Percentiles rank a stretch among this genome's conserved stretches.
Conservation (phyloP, 2,797 vertebrate genomes). For the Enteromius anoplus region DNA sequence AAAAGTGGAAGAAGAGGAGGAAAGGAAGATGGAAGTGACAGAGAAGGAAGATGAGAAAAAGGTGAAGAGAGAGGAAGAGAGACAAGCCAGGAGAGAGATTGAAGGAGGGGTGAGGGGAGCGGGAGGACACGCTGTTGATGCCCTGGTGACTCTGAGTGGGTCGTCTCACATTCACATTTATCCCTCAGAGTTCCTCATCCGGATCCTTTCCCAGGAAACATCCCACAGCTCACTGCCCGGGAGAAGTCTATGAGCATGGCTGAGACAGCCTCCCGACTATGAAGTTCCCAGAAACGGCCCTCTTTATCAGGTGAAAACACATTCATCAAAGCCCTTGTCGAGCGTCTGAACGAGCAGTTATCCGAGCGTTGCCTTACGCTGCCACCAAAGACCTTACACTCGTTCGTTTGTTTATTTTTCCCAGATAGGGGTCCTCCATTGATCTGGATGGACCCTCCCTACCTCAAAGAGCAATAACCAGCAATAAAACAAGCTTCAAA, state of each 20-base stretch:
- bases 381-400: slow-evolving; percentile 57
- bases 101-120: slow-evolving; percentile 37
- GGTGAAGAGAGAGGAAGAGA: slow-evolving; percentile 49
- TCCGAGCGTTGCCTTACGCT: slow-evolving; percentile 12
- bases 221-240: slow-evolving; percentile 40
- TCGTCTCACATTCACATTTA: slow-evolving; percentile 53
- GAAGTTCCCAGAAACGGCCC: slow-evolving; percentile 36
- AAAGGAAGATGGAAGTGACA: slow-evolving; percentile 45
- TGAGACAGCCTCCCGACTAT: slow-evolving; percentile 17
- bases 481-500: slow-evolving; percentile 47
- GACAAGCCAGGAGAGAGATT: slow-evolving; percentile 45
- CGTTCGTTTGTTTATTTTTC: slow-evolving; percentile 60
- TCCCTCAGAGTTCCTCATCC: slow-evolving; percentile 49
- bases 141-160: slow-evolving; percentile 51
- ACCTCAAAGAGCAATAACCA: slow-evolving; percentile 48
- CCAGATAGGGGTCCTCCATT: slow-evolving; percentile 48
- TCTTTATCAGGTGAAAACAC: slow-evolving; percentile 62
- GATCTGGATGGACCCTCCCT: slow-evolving; percentile 48
- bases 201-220: slow-evolving; percentile 66
- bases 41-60: slow-evolving; percentile 49
- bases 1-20: slow-evolving; percentile 43
- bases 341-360: slow-evolving; percentile 49
- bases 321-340: slow-evolving; percentile 55
- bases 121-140: slow-evolving; percentile 51
- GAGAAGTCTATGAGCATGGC: slow-evolving; percentile 23